phyloP scores from a whole-genome alignment of 2,113 vertebrate genomes.

The Colinus virginianus region DNA sequence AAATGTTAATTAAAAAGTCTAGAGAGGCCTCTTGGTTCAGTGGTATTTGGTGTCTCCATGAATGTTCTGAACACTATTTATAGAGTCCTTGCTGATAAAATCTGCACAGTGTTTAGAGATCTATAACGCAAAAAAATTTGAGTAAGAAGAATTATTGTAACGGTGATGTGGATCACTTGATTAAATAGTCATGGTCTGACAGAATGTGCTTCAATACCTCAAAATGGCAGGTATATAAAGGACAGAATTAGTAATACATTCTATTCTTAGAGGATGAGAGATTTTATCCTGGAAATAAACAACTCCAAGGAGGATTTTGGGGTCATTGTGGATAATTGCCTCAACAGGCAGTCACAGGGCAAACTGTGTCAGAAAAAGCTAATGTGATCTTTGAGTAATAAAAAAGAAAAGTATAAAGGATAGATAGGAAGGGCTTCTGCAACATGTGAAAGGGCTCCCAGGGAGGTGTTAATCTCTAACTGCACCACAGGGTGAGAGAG shows the following conservation, averaged over 20 bases:
- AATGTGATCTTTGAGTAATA: not conserved
- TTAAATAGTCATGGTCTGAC: not conserved
- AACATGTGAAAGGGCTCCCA: not conserved
- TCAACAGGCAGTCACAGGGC: not conserved
- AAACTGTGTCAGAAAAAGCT: not conserved
- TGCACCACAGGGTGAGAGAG: not conserved
- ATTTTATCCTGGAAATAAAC: not conserved
- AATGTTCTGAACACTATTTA: rapidly evolving
- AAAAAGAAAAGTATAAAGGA: not conserved
- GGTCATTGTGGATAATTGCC: not conserved
- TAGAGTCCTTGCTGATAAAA: not conserved
- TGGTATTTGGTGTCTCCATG: not conserved
- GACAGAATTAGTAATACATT: not conserved
- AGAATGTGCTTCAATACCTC: not conserved
- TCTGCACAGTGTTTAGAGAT: not conserved
- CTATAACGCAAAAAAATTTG: not conserved
- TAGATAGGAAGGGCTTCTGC: not conserved
- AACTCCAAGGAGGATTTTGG: not conserved
- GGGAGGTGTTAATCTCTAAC: not conserved
- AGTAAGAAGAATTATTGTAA: not conserved
- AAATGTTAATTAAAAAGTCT: not conserved
- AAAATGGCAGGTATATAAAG: not conserved
- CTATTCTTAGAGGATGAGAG: not conserved
- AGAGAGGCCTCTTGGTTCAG: not conserved
- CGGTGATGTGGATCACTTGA: not conserved